A percentile compares a stretch with the other conserved stretches of the same genome.
These are phyloP conservation scores for Dugesia japonica DNA, from an alignment of 2,888 invertebrate species.

Conservation along the genomic window DNA sequence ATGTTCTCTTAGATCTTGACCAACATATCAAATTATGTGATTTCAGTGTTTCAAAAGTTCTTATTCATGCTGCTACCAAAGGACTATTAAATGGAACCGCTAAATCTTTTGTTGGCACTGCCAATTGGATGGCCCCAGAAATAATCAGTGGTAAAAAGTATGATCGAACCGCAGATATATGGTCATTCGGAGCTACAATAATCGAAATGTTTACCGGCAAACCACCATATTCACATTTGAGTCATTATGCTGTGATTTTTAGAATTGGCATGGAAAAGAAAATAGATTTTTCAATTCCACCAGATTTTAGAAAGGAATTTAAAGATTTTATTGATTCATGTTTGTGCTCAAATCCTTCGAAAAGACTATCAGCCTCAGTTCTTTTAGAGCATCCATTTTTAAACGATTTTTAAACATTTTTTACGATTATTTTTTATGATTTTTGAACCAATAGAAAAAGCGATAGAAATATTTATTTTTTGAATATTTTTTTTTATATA, in stretches of 20 bases:
- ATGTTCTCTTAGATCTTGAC: slow-evolving; percentile 47
- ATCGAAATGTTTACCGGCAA: slow-evolving; percentile 46
- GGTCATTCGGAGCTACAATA: slow-evolving; percentile 48
- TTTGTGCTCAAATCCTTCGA: neutral
- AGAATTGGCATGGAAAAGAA: neutral
- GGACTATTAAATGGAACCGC: slow-evolving; percentile 26
- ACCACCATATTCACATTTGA: neutral
- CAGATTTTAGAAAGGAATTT: neutral
- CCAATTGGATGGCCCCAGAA: slow-evolving; percentile 49
- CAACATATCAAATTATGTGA: slow-evolving; percentile 50
- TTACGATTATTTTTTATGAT: too few relatives aligned
- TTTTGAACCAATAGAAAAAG: too few relatives aligned
- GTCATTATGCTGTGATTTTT: neutral
- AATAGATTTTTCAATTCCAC: neutral
- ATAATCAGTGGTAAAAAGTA: slow-evolving; percentile 47
- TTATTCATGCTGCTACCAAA: neutral
- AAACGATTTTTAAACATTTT: too few relatives aligned
- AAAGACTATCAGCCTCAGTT: neutral
- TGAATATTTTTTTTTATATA: too few relatives aligned
- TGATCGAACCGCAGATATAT: slow-evolving; percentile 42
- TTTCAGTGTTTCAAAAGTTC: slow-evolving; percentile 45
- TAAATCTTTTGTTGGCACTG: slow-evolving; percentile 45
- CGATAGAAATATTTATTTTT: too few relatives aligned
- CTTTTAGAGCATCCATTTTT: neutral
- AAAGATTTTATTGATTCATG: neutral